A percentile compares a stretch with the other conserved stretches of the same genome.
Conservation (phyloP, 1,140 invertebrate genomes). For the Bilobella aurantiaca region DNA sequence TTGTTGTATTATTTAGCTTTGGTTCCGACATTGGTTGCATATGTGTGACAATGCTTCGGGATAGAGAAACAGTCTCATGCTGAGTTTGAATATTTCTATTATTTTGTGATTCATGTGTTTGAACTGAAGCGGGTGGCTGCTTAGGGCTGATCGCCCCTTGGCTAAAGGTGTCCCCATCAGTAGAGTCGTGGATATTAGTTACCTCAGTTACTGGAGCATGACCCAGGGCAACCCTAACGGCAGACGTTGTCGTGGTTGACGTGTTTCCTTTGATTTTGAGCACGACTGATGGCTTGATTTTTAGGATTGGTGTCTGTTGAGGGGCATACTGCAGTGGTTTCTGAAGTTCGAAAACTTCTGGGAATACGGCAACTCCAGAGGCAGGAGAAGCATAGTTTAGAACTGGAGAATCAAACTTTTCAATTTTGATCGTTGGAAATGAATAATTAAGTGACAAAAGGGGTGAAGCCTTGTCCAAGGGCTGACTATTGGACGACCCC, state of each 20-base stretch:
- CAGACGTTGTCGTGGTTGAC: not conserved
- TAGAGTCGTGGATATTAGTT: not conserved
- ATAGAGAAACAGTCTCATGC: no score
- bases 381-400: not conserved
- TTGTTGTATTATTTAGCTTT: not conserved
- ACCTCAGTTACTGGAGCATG: not conserved
- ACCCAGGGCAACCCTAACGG: not conserved
- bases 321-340: not conserved
- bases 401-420: not conserved
- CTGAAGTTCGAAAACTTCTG: not conserved
- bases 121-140: not conserved
- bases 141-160: not conserved
- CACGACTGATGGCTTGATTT: not conserved
- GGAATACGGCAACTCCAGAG: not conserved
- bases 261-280: conserved; percentile 5
- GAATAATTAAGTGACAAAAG: not conserved
- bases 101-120: no score
- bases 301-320: not conserved
- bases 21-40: not conserved
- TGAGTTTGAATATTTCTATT: no score
- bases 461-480: not conserved
- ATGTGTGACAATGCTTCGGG: no score
- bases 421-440: not conserved
- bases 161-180: not conserved
- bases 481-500: not conserved